Evolutionary conservation across 2,113 vertebrate species (phyloP), one percentile per base, ranked within the genome.

Genomic region (Onychorhynchus coronatus): DNA sequence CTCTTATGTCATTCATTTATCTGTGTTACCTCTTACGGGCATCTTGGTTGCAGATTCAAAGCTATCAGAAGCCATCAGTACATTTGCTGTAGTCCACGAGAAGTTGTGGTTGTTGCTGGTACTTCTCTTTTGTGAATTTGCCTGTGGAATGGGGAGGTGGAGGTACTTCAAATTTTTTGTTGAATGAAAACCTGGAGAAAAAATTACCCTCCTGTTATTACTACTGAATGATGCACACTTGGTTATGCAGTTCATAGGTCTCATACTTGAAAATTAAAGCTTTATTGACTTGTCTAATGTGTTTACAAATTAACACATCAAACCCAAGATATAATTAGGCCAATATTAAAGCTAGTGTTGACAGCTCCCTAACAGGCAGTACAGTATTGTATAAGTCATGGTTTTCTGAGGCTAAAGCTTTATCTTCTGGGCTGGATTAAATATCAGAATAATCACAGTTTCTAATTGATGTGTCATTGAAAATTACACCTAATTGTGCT

Each of bases 271-370:
- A 88, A 91, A 90, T 85, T 53, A 92, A 86, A 85, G 66, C 58
- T 91, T 79, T 90, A 90, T 93, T 88, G 71, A 56, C 59, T 85
- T 90, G 88, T 85, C 58, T 94, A 66, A 70, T 83, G 52, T 90
- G 79, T 93, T 91, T 85, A 82, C 75, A 88, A 88, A 90, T 85
- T 85, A 93, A 68, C 82, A 86, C 46, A 62, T 93, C 70, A 85
- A 93, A 85, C 2, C 39, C 41, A 76, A 68, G 75, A 23, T 76
- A 65, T 65, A 91, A 71, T 93, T 88, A 92, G 82, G 42, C 59
- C 30, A 50, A 6, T 74, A 77, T 71, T 77, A 96, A 77, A 39
- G 67, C 42, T 83, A 25, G 28, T 70, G 33, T 80, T 88, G 88
- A 74, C 83, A 84, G 79, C 79, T 70, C 88, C 91, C 72, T 92